These are phyloP conservation scores for Platyura marginata DNA, from an alignment of 1,140 invertebrate species.

Conservation along the genomic window DNA sequence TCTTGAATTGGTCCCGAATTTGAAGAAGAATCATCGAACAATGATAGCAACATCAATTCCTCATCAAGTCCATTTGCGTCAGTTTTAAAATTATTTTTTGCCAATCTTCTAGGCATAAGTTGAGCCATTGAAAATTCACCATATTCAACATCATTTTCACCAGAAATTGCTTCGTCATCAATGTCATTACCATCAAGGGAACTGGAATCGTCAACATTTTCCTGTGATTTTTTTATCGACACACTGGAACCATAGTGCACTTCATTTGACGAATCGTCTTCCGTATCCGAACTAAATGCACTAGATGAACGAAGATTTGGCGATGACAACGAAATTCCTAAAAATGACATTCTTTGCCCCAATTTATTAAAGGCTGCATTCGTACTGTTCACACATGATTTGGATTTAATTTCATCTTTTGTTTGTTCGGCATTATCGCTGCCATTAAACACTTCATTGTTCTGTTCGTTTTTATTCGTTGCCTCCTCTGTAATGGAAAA, in stretches of 20 bases:
- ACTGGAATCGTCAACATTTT: background rate
- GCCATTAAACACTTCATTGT: too few species aligned
- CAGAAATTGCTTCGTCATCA: conserved; percentile 24
- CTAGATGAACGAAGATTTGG: conserved; percentile 2
- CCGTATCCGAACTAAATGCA: conserved; percentile 2
- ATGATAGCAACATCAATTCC: conserved; percentile 7
- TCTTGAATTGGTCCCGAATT: too few species aligned
- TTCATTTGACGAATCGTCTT: background rate
- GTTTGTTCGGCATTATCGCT: too few species aligned
- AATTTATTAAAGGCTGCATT: background rate
- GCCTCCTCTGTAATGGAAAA: too few species aligned
- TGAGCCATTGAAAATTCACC: conserved; percentile 37
- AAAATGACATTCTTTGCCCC: background rate
- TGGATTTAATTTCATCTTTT: too few species aligned
- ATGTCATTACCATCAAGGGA: conserved; percentile 24
- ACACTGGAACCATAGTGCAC: too few species aligned
- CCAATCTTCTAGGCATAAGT: conserved; percentile 11
- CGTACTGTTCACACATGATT: background rate
- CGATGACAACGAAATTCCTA: conserved; percentile 4
- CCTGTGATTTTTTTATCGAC: too few species aligned
- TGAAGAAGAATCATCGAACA: conserved; percentile 9
- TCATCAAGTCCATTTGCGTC: conserved; percentile 4
- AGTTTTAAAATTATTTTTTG: conserved; percentile 3
- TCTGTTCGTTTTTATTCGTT: too few species aligned
- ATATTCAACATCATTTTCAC: conserved; percentile 55